Conservation (phyloP, 2,888 invertebrate genomes). For the Saturnia pavonia region DNA sequence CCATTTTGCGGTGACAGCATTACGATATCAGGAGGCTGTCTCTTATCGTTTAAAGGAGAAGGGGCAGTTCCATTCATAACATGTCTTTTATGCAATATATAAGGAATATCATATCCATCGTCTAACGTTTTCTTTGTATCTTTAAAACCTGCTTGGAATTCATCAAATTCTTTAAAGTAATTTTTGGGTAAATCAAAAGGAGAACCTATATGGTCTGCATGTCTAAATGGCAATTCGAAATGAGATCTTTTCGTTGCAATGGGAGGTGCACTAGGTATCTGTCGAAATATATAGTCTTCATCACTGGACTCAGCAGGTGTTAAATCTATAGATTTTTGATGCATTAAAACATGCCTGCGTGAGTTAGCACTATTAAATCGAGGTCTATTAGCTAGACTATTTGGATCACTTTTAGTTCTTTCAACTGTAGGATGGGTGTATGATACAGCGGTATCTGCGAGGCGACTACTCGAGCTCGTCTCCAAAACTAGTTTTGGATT, state of each 20-base stretch:
- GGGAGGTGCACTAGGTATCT: constrained; percentile 87
- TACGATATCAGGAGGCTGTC: constrained; percentile 71
- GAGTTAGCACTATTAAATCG: constrained; percentile 87
- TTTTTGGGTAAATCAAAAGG: constrained; percentile 88
- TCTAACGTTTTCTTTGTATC: constrained; percentile 71
- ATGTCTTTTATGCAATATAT: constrained; percentile 91
- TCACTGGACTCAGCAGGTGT: constrained; percentile 93
- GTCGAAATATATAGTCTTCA: constrained; percentile 89
- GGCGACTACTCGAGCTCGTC: constrained; percentile 77
- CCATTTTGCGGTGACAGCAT: constrained; percentile 75
- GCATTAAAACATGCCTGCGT: constrained; percentile 90
- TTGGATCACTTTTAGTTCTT: constrained; percentile 93
- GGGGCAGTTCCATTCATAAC: constrained; percentile 92
- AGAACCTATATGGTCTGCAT: constrained; percentile 82
- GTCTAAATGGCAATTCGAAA: constrained; percentile 83
- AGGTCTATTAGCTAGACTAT: constrained; percentile 87
- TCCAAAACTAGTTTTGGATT: constrained; percentile 85
- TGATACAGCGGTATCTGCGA: constrained; percentile 76
- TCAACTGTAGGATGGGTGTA: constrained; percentile 89
- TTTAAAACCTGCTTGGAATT: constrained; percentile 79
- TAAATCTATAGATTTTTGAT: constrained; percentile 92
- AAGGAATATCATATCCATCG: constrained; percentile 89
- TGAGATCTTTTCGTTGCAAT: constrained; percentile 88
- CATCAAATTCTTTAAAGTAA: constrained; percentile 86
- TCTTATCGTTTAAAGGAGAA: constrained; percentile 74